Evolutionary conservation across 2,797 vertebrate genomes (phyloP).

Genomic region (Enteromius afrohamiltoni): DNA sequence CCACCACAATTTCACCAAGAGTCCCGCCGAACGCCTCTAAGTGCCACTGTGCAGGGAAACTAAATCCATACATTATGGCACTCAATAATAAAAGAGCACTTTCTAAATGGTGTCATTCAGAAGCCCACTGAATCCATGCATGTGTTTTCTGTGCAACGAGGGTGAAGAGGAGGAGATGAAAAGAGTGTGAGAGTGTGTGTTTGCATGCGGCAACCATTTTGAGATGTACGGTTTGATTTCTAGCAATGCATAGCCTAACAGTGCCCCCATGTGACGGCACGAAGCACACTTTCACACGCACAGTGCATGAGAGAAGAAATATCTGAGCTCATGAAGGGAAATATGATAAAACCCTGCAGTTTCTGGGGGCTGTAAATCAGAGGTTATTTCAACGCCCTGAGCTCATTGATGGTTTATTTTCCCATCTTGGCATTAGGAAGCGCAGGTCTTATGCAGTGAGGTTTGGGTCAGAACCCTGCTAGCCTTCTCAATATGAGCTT

Average conservation of each 20-base stretch:
- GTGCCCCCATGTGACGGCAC: constrained; percentile 83
- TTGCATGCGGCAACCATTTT: constrained; percentile 79
- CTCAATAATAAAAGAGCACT: constrained; percentile 60
- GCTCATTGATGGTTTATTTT: constrained; percentile 39
- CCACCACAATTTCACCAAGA: constrained; percentile 57
- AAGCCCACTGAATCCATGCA: constrained; percentile 67
- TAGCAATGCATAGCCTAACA: constrained; percentile 79
- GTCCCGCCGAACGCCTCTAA: background rate
- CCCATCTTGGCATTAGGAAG: background rate
- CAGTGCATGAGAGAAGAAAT: constrained; percentile 21
- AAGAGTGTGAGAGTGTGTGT: constrained; percentile 32
- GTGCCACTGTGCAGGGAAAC: constrained; percentile 39
- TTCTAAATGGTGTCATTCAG: constrained; percentile 73
- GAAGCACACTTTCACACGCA: constrained; percentile 49
- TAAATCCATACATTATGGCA: constrained; percentile 55
- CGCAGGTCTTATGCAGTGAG: background rate
- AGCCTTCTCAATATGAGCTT: constrained; percentile 54
- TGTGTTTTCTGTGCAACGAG: constrained; percentile 60
- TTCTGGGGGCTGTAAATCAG: constrained; percentile 45
- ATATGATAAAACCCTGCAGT: constrained; percentile 14
- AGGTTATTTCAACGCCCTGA: constrained; percentile 52
- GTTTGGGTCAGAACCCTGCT: constrained; percentile 55
- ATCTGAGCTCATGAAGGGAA: constrained; percentile 32
- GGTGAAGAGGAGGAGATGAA: constrained; percentile 16
- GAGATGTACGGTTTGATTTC: constrained; percentile 66